Evolutionary conservation across 2,113 vertebrate genomes (phyloP), one percentile per base, ranked within the genome.

Genomic region (Platichthys flesus): DNA sequence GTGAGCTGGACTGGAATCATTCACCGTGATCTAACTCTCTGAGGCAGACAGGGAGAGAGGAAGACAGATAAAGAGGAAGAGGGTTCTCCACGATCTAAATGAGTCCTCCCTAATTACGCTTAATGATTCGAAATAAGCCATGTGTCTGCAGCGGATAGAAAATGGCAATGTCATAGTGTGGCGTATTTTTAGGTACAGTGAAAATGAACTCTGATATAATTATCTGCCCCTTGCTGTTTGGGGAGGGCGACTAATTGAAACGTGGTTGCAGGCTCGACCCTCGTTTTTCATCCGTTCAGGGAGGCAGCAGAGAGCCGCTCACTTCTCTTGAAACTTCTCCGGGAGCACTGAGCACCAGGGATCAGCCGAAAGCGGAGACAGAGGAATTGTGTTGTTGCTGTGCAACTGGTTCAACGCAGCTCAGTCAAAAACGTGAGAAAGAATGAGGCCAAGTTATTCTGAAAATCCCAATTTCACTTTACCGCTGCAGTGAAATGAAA

Each of bases 181-280:
- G 82, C 70, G 54, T 93, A 90, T 94, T 92, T 90, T 90, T 90
- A 87, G 91, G 86, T 89, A 83, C 82, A 64, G 76, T 76, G 85
- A 85, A 92, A 93, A 92, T 89, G 82, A 93, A 85, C 90, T 93
- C 78, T 90, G 84, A 92, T 92, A 85, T 93, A 93, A 94, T 94
- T 91, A 93, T 89, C 63, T 20, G 67, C 77, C 82, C 77, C 77
- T 42, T 42, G 71, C 77, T 74, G 83, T 81, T 84, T 71, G 82
- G 64, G 76, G 81, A 80, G 18, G 51, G 75, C 35, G 47, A 55
- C 76, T 88, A 90, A 88, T 89, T 91, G 87, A 89, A 91, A 79
- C 47, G 8, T 42, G 77, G 81, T 60, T 65, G 79, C 71, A 78
- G 61, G 76, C 64, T 60, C 16, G 21, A 49, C 60, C 72, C 56